These are phyloP conservation scores for Nemotelus nigrinus DNA, from an alignment of 2,888 invertebrate species.

Conservation along the genomic window DNA sequence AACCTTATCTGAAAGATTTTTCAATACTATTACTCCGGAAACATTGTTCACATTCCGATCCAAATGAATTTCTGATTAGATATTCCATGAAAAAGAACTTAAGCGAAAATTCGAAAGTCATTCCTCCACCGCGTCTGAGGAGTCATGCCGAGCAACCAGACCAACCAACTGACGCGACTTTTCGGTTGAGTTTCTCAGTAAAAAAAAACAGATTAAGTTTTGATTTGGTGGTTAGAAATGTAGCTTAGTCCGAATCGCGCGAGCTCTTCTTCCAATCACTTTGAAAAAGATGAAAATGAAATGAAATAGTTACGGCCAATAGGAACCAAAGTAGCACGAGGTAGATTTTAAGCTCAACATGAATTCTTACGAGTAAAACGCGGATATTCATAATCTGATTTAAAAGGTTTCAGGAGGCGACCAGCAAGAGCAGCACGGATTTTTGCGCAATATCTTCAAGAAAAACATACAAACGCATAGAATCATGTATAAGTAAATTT, in stretches of 20 bases:
- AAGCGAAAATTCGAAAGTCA: slow-evolving; percentile 26
- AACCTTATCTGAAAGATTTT: slow-evolving; percentile 26
- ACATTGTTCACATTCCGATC: slow-evolving; percentile 36
- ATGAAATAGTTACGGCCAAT: background rate
- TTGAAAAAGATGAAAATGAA: background rate
- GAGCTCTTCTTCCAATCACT: background rate
- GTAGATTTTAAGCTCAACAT: slow-evolving; percentile 17
- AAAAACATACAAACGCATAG: background rate
- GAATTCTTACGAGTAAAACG: background rate
- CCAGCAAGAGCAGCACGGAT: background rate
- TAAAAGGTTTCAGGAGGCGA: background rate
- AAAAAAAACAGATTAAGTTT: no score
- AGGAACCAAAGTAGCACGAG: slow-evolving; percentile 22
- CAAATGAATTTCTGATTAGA: slow-evolving; percentile 41
- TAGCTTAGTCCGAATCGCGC: background rate
- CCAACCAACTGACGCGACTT: no score
- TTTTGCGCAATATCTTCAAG: background rate
- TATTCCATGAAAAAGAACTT: slow-evolving; percentile 30
- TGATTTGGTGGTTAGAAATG: no score
- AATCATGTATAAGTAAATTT: slow-evolving; percentile 9
- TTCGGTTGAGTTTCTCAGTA: no score
- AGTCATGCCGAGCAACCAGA: background rate
- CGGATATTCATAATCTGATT: slow-evolving; percentile 21
- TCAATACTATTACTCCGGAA: slow-evolving; percentile 32
- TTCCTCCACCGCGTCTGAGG: background rate